Conservation (phyloP, 1,140 invertebrate species). For the Calliphora vicina region DNA sequence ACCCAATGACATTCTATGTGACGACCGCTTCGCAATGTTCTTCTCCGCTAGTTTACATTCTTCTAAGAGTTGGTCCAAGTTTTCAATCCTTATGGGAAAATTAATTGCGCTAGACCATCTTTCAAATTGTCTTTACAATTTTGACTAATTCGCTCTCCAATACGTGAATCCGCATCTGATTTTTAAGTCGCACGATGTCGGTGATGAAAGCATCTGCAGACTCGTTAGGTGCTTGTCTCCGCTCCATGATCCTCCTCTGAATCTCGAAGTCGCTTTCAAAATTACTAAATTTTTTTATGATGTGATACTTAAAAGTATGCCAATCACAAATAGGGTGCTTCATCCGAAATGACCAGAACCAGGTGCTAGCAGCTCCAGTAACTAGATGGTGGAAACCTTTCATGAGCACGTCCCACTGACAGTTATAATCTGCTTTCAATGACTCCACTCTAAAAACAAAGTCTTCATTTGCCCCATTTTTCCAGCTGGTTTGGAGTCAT, state of each 20-base stretch:
- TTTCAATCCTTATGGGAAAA: neutral
- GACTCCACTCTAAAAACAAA: no score
- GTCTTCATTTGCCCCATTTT: no score
- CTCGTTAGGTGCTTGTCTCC: neutral
- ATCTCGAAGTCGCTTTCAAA: neutral
- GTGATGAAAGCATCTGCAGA: neutral
- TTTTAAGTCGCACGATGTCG: neutral
- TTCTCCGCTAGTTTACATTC: neutral
- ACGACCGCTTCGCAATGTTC: neutral
- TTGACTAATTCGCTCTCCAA: neutral
- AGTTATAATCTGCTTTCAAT: no score
- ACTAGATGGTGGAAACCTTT: no score
- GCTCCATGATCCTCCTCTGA: neutral
- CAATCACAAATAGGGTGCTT: no score
- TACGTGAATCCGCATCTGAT: neutral
- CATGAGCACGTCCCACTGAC: no score
- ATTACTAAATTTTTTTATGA: no score
- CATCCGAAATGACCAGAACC: no score
- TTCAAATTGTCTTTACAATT: conserved; percentile 5
- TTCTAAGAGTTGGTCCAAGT: neutral
- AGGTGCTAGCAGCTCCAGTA: no score
- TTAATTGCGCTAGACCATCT: neutral
- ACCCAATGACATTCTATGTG: neutral
- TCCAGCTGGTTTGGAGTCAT: no score
- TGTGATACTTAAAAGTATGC: no score